Evolutionary conservation across 1,140 invertebrate species (phyloP), one percentile per base, ranked within the genome.

Genomic region (Drosophila ficusphila): DNA sequence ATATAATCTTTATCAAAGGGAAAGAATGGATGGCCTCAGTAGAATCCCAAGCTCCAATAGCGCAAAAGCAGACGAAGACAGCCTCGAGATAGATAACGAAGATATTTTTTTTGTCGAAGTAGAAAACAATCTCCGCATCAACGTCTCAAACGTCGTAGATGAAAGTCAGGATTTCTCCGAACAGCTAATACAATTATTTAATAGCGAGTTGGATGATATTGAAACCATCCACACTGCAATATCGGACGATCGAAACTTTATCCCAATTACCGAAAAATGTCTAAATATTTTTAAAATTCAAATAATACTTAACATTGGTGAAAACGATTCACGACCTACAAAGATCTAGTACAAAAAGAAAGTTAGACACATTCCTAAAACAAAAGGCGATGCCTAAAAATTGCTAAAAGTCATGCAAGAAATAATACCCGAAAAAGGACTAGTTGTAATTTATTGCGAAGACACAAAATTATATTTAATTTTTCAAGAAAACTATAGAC

Each of bases 1-100:
- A 53, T 8, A 53, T 69, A 52, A 42, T 11, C 7, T 61, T 60
- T 29, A 52, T 69, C 31, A 69, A 69, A 53, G 65, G 65, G n/a
- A 61, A 39, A 34, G 36, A 69, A 4, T n/a, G n/a, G n/a, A n/a
- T n/a, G n/a, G n/a, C n/a, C n/a, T n/a, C n/a, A n/a, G n/a, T n/a
- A n/a, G n/a, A n/a, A n/a, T n/a, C n/a, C n/a, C n/a, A n/a, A n/a
- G n/a, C n/a, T n/a, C n/a, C n/a, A n/a, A n/a, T n/a, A 69, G 61
- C 21, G 46, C 19, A 19, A 34, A 61, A 8, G 48, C 46, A 41
- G 54, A 53, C 34, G 38, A 11, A 7, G 25, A 53, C n/a, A 68
- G 54, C 25, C 31, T 34, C n/a, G n/a, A n/a, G n/a, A n/a, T n/a
- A n/a, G n/a, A n/a, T 34, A 34, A 34, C 12, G 11, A n/a, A n/a